Evolutionary conservation across 2,888 invertebrate species (phyloP).

Genomic region (Cheilosia grossa): DNA sequence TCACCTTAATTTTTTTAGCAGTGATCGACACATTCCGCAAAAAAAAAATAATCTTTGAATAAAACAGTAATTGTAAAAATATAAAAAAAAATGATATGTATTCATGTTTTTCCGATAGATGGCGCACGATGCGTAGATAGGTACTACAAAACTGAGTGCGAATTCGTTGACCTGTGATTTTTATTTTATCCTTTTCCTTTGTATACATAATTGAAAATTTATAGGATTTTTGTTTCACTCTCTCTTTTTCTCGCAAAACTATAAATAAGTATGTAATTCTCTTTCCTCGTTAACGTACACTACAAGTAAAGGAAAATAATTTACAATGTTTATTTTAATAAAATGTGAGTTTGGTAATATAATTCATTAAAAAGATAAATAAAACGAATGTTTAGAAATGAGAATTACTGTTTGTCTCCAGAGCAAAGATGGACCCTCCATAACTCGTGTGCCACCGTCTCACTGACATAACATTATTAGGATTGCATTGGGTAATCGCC

Average conservation of each 20-base stretch:
- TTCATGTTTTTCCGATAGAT: constrained; percentile 16
- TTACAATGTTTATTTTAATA: constrained; percentile 43
- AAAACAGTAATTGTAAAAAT: constrained; percentile 29
- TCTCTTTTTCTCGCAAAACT: constrained; percentile 36
- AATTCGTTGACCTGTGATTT: constrained; percentile 57
- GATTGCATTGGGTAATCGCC: too few relatives aligned
- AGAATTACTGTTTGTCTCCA: background rate
- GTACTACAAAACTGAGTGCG: background rate
- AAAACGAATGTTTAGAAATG: constrained; percentile 42
- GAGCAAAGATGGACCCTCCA: too few relatives aligned
- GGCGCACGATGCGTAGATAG: background rate
- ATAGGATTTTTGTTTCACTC: constrained; percentile 11
- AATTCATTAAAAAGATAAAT: constrained; percentile 40
- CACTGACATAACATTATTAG: too few relatives aligned
- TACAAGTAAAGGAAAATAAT: constrained; percentile 13
- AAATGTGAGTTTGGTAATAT: constrained; percentile 56
- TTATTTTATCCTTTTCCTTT: constrained; percentile 23
- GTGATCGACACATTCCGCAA: constrained; percentile 69
- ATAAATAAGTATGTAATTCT: constrained; percentile 41
- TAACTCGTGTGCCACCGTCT: too few relatives aligned
- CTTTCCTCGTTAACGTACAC: constrained; percentile 27
- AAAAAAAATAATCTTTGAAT: constrained; percentile 36
- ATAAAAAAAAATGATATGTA: constrained; percentile 20
- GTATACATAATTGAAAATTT: constrained; percentile 5
- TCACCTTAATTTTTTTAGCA: constrained; percentile 35